Base-by-base conservation (phyloP, 1,140 invertebrate genomes). In the Telenomus remus region DNA sequence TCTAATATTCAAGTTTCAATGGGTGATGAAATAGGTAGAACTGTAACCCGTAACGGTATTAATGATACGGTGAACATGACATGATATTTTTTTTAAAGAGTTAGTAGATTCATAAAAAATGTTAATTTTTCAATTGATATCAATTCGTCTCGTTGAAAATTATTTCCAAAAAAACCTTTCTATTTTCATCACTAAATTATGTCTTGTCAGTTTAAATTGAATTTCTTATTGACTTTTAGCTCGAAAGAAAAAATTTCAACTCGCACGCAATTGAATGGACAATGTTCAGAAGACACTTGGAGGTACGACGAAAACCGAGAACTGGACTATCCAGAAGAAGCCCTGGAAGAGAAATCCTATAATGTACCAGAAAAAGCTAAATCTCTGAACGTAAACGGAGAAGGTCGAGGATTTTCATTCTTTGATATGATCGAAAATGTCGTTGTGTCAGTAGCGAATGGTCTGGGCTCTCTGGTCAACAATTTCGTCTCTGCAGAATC, bases 401-500 rank as follows among this genome's bases (percentile, higher is more conserved):
- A 55, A 15, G 43, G 47, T 13, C 76, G 82, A 46, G 83, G 76
- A n/a, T 86, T 86, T 51, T 87, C 84, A 3, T 61, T 87, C 0
- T 51, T 79, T 8, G 79, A 80, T n/a, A 60, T 84, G 15, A 8
- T 87, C 4, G 86, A 87, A 19, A 80, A 80, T 1, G 54, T 87
- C 13, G 59, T 87, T 5, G 56, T 72, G 0, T 78, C 74, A 0
- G 70, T 87, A 0, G 64, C 81, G 1, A 84, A 56, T 27, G 80
- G 84, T 6, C 43, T 87, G 19, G 82, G 68, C 11, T 73, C 78
- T 0, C 49, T 88, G 0, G 49, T 88, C 0, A 84, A 71, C 6
- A 84, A 74, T 12, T 80, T 87, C 0, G 79, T 86, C 0, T 81
- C 84, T 0, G 39, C 72, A 0, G 85, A 87, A 37, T 70, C 82